These are phyloP conservation scores for Gymnogyps californianus DNA, from an alignment of 2,113 vertebrate genomes.

Conservation along the genomic window DNA sequence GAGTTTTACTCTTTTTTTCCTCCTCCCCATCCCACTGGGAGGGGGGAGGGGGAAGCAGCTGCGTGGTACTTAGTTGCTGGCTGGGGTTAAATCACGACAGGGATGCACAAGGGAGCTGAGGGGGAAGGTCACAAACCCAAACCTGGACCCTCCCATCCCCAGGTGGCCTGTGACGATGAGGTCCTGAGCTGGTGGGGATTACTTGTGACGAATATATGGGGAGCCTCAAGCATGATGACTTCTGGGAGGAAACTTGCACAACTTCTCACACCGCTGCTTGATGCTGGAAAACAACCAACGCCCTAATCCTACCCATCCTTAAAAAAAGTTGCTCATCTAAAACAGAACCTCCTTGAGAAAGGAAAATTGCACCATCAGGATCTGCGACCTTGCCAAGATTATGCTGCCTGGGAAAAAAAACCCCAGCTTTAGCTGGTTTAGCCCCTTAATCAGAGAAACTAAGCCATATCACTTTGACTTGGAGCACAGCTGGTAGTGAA, in stretches of 20 bases:
- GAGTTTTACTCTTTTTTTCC: too few relatives aligned
- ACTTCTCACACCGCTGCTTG: background rate
- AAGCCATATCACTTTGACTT: background rate
- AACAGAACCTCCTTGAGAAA: background rate
- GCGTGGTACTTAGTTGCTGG: too few relatives aligned
- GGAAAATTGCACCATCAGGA: background rate
- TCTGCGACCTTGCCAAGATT: background rate
- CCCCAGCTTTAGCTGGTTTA: constrained; percentile 5
- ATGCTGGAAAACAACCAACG: background rate
- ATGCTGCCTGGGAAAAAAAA: background rate
- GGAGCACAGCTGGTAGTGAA: background rate
- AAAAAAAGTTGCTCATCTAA: background rate
- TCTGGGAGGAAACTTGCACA: background rate
- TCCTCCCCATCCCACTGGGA: too few relatives aligned
- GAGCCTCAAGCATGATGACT: background rate
- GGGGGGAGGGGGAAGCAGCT: too few relatives aligned
- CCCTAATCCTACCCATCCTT: background rate
- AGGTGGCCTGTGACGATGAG: background rate
- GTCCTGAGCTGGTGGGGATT: background rate
- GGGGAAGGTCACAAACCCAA: background rate
- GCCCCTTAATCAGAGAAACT: background rate
- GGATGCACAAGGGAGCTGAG: rapidly evolving
- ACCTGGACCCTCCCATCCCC: background rate
- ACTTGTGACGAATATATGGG: rapidly evolving
- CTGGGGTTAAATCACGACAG: too few relatives aligned